Evolutionary conservation across 2,113 vertebrate genomes (phyloP).

Genomic region (Ia io): DNA sequence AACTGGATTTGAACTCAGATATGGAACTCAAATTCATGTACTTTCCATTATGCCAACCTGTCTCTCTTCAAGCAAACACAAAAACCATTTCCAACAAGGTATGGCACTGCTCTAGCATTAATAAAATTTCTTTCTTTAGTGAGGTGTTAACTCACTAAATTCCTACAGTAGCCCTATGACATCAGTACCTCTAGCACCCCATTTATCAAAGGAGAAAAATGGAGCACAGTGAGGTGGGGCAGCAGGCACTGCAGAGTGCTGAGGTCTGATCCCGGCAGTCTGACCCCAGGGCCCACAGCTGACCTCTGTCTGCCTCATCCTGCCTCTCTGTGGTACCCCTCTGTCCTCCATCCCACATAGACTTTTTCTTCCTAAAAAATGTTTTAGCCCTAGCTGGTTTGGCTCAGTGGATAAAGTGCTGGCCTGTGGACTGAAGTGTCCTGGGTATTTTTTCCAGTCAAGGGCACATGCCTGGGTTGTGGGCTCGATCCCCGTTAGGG

Average conservation of each 20-base stretch:
- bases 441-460: no score
- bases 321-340: background rate
- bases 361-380: background rate
- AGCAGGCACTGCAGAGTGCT: background rate
- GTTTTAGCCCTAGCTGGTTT: no score
- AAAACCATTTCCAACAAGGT: background rate
- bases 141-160: background rate
- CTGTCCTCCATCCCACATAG: background rate
- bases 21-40: background rate
- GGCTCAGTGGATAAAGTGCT: no score
- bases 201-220: background rate
- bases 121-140: no score
- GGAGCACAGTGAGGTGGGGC: background rate
- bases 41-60: background rate
- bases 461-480: no score
- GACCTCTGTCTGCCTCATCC: background rate
- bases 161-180: background rate
- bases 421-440: no score
- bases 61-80: background rate
- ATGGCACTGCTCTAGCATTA: background rate
- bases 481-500: no score
- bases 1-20: background rate
- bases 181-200: background rate
- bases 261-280: background rate
- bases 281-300: background rate